Percentiles rank a stretch among this genome's conserved stretches.
These are phyloP conservation scores for Lycia hirtaria DNA, from an alignment of 2,888 invertebrate species.

Conservation along the genomic window DNA sequence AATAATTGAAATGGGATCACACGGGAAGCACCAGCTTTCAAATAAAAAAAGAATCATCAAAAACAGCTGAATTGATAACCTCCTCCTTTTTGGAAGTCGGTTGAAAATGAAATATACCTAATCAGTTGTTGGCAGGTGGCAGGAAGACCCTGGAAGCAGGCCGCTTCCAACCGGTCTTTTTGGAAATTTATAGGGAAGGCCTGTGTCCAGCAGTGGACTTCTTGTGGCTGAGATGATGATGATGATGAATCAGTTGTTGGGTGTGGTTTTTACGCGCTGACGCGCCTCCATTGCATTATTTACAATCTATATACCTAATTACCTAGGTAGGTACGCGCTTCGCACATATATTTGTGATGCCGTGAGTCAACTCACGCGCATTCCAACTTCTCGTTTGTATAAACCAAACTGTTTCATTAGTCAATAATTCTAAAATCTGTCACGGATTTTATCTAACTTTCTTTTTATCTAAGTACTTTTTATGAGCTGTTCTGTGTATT, in stretches of 20 bases:
- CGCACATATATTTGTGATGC: slow-evolving; percentile 8
- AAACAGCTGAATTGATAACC: too few relatives aligned
- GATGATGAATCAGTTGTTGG: slow-evolving; percentile 23
- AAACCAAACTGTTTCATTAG: slow-evolving; percentile 13
- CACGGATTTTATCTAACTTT: not conserved
- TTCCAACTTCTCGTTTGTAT: slow-evolving; percentile 26
- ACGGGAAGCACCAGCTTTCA: too few relatives aligned
- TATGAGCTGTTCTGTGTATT: not conserved
- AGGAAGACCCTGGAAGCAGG: too few relatives aligned
- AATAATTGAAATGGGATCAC: too few relatives aligned
- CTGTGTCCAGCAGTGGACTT: too few relatives aligned
- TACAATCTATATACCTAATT: not conserved
- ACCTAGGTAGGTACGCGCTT: slow-evolving; percentile 1
- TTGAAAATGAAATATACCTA: not conserved
- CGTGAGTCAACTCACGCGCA: slow-evolving; percentile 47
- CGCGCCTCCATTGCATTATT: slow-evolving; percentile 51
- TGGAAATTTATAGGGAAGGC: too few relatives aligned
- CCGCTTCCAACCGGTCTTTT: too few relatives aligned
- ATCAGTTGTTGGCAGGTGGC: slow-evolving; percentile 32
- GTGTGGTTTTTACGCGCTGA: slow-evolving; percentile 51
- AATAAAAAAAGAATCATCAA: too few relatives aligned
- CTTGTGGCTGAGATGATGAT: too few relatives aligned
- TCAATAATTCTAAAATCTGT: slow-evolving; percentile 14
- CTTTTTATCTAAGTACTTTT: not conserved
- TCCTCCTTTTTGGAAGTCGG: too few relatives aligned